Base-by-base conservation (phyloP, 2,113 vertebrate species). In the Tupaia chinensis region DNA sequence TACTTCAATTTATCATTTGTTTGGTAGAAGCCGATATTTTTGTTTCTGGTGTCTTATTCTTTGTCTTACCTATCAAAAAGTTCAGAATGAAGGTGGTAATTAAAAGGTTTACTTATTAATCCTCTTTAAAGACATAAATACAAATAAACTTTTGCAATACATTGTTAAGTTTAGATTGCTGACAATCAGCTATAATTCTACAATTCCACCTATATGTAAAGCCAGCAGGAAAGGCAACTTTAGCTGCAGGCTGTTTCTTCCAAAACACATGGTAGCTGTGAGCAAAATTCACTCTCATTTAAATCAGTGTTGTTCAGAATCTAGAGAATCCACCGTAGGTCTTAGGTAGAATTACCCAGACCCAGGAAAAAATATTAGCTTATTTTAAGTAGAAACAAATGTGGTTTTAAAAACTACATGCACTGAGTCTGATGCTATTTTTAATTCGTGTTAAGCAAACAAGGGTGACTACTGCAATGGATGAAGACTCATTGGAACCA, bases 211-310 rank as follows among this genome's bases (percentile, higher is more conserved):
- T 91, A 44, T 73, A 73, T 70, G n/a, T 80, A 93, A 96, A 97
- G 85, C 56, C 10, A 84, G 66, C 56, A 83, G 86, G 93, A 95
- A 93, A 96, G 61, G n/a, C 63, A 73, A 91, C 78, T 95, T 94
- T 96, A 93, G 91, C 96, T 95, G 74, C 32, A 16, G 95, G 94
- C 91, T 95, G 32, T 97, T 97, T 97, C 91, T 96, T 95, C 95
- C 83, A 87, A 94, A 97, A 93, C 70, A 95, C 93, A 86, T 73
- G 93, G 82, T 95, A 93, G 79, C 97, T 96, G 22, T 89, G 58
- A 95, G 79, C 86, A 95, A 97, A 97, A 95, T 94, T 97, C 66
- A 91, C 79, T 94, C 11, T 87, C 77, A 86, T 93, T 97, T 94
- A 96, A 89, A 91, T 95, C n/a, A 91, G 25, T 68, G 0, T 68